Conservation (phyloP, 1,140 invertebrate species). For the Apis dorsata region DNA sequence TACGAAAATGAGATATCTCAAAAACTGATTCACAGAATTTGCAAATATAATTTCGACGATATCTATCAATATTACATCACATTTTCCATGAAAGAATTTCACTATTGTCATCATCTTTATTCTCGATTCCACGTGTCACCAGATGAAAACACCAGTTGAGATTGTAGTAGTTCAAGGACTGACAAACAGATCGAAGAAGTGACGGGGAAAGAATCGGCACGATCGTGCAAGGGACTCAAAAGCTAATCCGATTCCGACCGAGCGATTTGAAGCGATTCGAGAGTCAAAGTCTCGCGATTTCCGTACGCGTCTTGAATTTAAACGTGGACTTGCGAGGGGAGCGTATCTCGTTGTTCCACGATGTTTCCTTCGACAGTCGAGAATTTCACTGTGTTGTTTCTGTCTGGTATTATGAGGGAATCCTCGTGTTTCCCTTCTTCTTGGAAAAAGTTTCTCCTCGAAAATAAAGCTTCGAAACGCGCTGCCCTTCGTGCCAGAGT, state of each 20-base stretch:
- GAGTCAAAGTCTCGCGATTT: constrained; percentile 6
- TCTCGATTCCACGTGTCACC: background rate
- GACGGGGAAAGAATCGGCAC: constrained; percentile 6
- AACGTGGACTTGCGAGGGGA: background rate
- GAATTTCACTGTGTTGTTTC: constrained; percentile 36
- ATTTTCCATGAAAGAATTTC: background rate
- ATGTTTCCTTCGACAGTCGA: background rate
- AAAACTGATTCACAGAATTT: too few species aligned
- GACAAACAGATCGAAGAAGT: constrained; percentile 19
- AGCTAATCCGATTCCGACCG: constrained; percentile 30
- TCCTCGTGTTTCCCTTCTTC: background rate
- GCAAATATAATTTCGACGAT: too few species aligned
- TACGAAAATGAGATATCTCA: too few species aligned
- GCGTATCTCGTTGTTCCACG: background rate
- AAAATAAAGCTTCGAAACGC: constrained; percentile 39
- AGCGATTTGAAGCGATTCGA: constrained; percentile 29
- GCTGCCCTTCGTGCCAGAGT: background rate
- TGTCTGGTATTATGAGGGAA: constrained; percentile 38
- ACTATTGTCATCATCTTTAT: background rate
- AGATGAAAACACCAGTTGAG: background rate
- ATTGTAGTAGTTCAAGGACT: background rate
- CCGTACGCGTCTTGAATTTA: constrained; percentile 34
- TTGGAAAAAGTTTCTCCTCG: background rate
- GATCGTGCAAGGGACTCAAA: background rate
- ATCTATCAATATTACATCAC: too few species aligned